phyloP scores from a whole-genome alignment of 2,113 vertebrate genomes.

The Caranx ignobilis region DNA sequence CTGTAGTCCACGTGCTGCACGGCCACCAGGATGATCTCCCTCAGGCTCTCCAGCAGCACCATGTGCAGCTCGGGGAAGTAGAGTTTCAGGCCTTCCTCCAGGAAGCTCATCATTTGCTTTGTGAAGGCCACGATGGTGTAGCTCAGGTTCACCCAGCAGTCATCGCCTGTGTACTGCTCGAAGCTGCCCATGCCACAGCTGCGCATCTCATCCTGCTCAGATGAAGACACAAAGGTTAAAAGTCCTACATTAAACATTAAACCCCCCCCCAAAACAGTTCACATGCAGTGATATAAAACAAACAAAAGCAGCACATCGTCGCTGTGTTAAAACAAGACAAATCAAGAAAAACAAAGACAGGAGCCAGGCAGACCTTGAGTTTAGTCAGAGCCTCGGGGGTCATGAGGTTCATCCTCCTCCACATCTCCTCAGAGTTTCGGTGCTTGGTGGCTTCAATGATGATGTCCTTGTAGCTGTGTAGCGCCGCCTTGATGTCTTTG shows the following conservation, averaged over 20 bases:
- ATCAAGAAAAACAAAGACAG: neutral
- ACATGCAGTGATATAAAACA: too few relatives aligned
- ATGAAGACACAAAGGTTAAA: neutral
- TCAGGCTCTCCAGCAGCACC: slow-evolving; percentile 95
- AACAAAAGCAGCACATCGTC: too few relatives aligned
- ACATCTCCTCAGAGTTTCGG: slow-evolving; percentile 99
- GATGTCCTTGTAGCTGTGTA: slow-evolving; percentile 96
- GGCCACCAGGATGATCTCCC: slow-evolving; percentile 95
- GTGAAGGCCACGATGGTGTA: slow-evolving; percentile 98
- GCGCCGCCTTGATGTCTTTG: slow-evolving; percentile 92
- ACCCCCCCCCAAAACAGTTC: too few relatives aligned
- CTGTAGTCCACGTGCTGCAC: slow-evolving; percentile 99
- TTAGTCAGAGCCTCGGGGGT: slow-evolving; percentile 94
- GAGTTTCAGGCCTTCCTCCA: slow-evolving; percentile 96
- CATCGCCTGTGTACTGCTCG: slow-evolving; percentile 94
- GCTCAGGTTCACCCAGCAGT: slow-evolving; percentile 99
- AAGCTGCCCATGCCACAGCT: slow-evolving; percentile 90
- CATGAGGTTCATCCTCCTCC: slow-evolving; percentile 98
- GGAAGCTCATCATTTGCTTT: slow-evolving; percentile 97
- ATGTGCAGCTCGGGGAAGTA: slow-evolving; percentile 98
- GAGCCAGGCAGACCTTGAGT: slow-evolving; percentile 90
- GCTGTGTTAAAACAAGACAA: neutral
- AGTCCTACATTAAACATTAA: too few relatives aligned
- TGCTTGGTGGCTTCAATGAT: slow-evolving; percentile 98
- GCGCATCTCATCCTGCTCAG: slow-evolving; percentile 91